Base-by-base conservation (phyloP, 2,113 vertebrate genomes). In the Esox niger region DNA sequence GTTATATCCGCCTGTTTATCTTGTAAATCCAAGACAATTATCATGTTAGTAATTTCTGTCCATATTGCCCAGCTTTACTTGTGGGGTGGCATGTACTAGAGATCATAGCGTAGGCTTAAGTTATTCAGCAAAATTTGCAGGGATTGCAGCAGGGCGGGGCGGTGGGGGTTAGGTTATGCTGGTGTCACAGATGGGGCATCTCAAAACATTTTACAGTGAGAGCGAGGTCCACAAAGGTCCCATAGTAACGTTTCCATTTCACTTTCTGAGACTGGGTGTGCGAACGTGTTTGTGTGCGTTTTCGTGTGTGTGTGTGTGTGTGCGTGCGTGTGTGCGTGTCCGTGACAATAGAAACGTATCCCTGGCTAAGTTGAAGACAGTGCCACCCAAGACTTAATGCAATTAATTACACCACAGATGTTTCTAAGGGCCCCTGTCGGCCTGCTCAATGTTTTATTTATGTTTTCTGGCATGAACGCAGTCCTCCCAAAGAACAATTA, bases 401-500 rank as follows among this genome's bases (percentile, higher is more conserved):
- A 88, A 86, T 89, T 88, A 70, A 84, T 90, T 89, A 88, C 71
- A 75, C 82, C 88, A 77, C 88, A 92, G 88, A 92, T 90, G 83
- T 91, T 89, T 84, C 81, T 79, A 65, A 79, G 67, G 81, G 79
- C 82, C 87, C 85, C 82, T 80, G 77, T 82, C 86, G 76, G 81
- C 85, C 69, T 5, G 75, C 86, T 17, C 15, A 43, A 43, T 4
- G 3, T 64, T 59, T 9, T 91, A 89, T 93, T 90, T 91, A 90
- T 90, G 88, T 89, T 89, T 91, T 92, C 90, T 89, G 88, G 83
- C 91, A 79, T 84, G 74, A 75, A 78, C 67, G 32, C 88, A 90
- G 88, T 90, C 91, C 87, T 87, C 90, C 90, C 79, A 71, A 84
- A 87, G 84, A 91, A 92, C 90, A 84, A 88, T 90, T 88, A 84